Evolutionary conservation across 2,888 invertebrate species (phyloP), one percentile per base, ranked within the genome.

Genomic region (Drosophila kambysellisi): DNA sequence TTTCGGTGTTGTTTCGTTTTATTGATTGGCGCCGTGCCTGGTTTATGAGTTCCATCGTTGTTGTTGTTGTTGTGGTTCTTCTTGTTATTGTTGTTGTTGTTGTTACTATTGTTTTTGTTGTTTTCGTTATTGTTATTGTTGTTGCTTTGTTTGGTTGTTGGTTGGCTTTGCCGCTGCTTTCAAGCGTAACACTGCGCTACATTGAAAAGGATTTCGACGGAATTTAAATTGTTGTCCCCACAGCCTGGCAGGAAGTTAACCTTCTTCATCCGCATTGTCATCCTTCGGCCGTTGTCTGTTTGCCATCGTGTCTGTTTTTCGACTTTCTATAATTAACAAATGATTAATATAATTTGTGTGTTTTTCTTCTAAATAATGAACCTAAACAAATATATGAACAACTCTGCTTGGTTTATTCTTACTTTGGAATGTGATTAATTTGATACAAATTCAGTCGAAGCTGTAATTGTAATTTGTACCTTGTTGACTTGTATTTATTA

Each of bases 11-110:
- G 81, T 69, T 77, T 76, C 70, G 63, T 81, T 88, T 89, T 90
- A 87, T 87, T 90, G 91, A 87, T 90, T 87, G 89, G 89, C 82
- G 80, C 74, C 77, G 76, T 77, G 79, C 76, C 82, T 76, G 82
- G 76, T 83, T 87, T 87, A 90, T 90, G 89, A 73, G 74, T 63
- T 67, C 35, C 51, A 50, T 48, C 53, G 29, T 20, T 61, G 48
- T 20, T 62, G 46, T 51, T 64, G 20, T 12, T 39, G 35, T 41
- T 50, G 41, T 17, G n/a, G n/a, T n/a, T n/a, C n/a, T n/a, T 59
- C 33, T 32, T 71, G 29, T 52, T 61, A 41, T 51, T 67, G 12
- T 73, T 43, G 20, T 11, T 5, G 4, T 37, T 3, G 37, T 37
- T 60, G 20, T 32, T 41, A n/a, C 62, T 51, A 37, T 57, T 69